A percentile compares a stretch with the other conserved stretches of the same genome.
These are phyloP conservation scores for Drosophila greeni DNA, from an alignment of 2,888 invertebrate species.

Conservation along the genomic window DNA sequence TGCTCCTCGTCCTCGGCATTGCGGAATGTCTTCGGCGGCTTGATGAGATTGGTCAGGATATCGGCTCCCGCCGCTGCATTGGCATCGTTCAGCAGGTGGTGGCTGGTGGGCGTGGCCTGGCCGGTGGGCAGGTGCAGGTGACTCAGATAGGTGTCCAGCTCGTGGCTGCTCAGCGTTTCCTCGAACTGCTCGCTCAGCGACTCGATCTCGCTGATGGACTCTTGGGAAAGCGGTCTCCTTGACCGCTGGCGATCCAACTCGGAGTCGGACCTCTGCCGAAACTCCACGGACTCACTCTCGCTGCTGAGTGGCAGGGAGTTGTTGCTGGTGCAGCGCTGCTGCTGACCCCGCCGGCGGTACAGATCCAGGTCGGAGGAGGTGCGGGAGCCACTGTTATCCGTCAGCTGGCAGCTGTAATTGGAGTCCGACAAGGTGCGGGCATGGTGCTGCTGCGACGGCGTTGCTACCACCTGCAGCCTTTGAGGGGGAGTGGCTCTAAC, in stretches of 20 bases:
- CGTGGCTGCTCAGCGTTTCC: slow-evolving; percentile 81
- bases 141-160: slow-evolving; percentile 84
- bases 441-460: slow-evolving; percentile 73
- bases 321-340: slow-evolving; percentile 75
- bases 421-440: slow-evolving; percentile 77
- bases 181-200: slow-evolving; percentile 81
- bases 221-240: slow-evolving; percentile 86
- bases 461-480: slow-evolving; percentile 36
- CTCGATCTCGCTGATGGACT: slow-evolving; percentile 84
- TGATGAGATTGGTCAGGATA: slow-evolving; percentile 75
- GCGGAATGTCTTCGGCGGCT: slow-evolving; percentile 78
- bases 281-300: slow-evolving; percentile 80
- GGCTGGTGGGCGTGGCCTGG: slow-evolving; percentile 49
- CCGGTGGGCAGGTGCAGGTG: slow-evolving; percentile 79
- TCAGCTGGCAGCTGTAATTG: slow-evolving; percentile 77
- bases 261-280: slow-evolving; percentile 80
- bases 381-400: slow-evolving; percentile 77
- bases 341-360: slow-evolving; percentile 76
- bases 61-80: slow-evolving; percentile 58
- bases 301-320: slow-evolving; percentile 75
- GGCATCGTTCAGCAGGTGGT: slow-evolving; percentile 60
- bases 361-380: slow-evolving; percentile 78
- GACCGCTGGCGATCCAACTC: slow-evolving; percentile 83
- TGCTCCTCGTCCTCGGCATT: slow-evolving; percentile 75
- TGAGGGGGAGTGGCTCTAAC: slow-evolving; percentile 51